Conservation (phyloP, 2,113 vertebrate genomes). For the Pteronura brasiliensis region DNA sequence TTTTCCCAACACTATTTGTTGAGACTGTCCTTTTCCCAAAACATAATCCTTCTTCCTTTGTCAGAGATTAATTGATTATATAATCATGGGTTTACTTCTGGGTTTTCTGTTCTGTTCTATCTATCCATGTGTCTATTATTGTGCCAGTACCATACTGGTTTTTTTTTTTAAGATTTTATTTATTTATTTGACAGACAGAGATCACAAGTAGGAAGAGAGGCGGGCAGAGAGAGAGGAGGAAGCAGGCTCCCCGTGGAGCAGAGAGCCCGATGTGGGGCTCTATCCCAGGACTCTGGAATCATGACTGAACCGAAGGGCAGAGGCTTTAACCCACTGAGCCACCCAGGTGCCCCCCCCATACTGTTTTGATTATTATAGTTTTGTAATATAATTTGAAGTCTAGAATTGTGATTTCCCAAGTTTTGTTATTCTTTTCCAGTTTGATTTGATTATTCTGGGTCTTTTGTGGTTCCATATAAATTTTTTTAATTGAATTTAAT, state of each 20-base stretch:
- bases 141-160: neutral
- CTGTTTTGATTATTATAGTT: neutral
- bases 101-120: neutral
- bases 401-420: neutral
- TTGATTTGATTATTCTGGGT: neutral
- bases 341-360: no score
- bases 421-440: neutral
- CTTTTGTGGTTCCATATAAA: neutral
- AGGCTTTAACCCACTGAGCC: no score
- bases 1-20: neutral
- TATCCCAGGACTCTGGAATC: no score
- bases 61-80: neutral
- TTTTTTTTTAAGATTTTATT: no score
- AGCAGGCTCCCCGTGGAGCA: no score
- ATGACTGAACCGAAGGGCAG: no score
- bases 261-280: no score
- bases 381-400: neutral
- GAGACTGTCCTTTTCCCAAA: neutral
- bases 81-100: neutral
- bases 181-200: no score
- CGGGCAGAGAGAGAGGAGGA: no score
- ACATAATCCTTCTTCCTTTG: neutral
- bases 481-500: neutral
- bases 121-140: neutral
- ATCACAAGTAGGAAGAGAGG: no score